Base-by-base conservation (phyloP, 2,888 invertebrate species). In the Myopa tessellatipennis region DNA sequence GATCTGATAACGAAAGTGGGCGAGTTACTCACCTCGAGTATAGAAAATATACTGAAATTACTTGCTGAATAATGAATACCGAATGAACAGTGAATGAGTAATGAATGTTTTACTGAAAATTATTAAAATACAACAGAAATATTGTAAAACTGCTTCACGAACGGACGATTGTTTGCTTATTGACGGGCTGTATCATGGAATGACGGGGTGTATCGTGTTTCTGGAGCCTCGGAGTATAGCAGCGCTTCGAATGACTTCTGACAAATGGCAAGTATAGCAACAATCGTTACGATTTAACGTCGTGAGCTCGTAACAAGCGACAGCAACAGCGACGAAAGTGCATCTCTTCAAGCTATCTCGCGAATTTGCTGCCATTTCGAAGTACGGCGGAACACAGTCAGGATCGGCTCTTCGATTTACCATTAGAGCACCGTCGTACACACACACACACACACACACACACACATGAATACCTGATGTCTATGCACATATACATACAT, bases 281-380 rank as follows among this genome's bases (percentile, higher is more conserved):
- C 70, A 70, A 58, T 4, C n/a, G 10, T 8, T 52, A 8, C 3
- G 52, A 8, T 52, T 52, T 52, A 65, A 52, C 34, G 26, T 38
- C 34, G 14, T 58, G 18, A 34, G 36, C 55, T 58, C n/a, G 6
- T n/a, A 58, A 52, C 52, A 14, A 70, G 34, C 16, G 60, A 73
- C 26, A 70, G 34, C 16, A 58, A 73, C 26, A 63, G 8, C 40
- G 40, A 18, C 50, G 50, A 52, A 16, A 72, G 45, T 26, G n/a
- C 74, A 50, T n/a, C 14, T 65, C 50, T 50, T 45, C 74, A 74
- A 74, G 16, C 26, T 50, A 52, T n/a, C n/a, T n/a, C 74, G 50
- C 50, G 63, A 74, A 52, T 65, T 40, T 65, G 67, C 74, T 50
- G 74, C 26, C 16, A 72, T 63, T 63, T 72, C 60, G 40, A 72